These are phyloP conservation scores for Sycophila sp. DNA, from an alignment of 1,140 invertebrate species.

Conservation along the genomic window DNA sequence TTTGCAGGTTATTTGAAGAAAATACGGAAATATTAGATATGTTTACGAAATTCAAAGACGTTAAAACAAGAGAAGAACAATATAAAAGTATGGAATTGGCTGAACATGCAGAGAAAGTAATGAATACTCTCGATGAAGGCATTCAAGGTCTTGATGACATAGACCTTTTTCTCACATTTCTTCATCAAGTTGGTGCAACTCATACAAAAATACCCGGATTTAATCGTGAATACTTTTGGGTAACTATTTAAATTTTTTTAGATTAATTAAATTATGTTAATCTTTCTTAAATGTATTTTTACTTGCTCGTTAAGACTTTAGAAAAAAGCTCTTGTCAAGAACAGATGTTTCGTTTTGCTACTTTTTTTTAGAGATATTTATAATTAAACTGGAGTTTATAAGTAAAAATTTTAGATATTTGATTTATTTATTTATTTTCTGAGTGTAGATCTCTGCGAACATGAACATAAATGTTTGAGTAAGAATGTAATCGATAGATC, in stretches of 20 bases:
- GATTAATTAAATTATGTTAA: too few relatives aligned
- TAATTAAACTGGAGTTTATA: too few relatives aligned
- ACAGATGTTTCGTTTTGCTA: too few relatives aligned
- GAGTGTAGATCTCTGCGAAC: too few relatives aligned
- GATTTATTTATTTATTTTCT: too few relatives aligned
- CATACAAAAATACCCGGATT: constrained; percentile 87
- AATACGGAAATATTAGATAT: constrained; percentile 82
- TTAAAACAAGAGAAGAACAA: constrained; percentile 83
- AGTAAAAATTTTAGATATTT: too few relatives aligned
- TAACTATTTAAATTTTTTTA: constrained; percentile 65
- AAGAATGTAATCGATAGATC: too few relatives aligned
- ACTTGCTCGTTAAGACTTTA: too few relatives aligned
- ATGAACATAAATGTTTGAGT: too few relatives aligned
- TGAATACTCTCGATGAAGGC: constrained; percentile 87
- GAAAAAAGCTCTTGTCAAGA: too few relatives aligned
- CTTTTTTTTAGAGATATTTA: too few relatives aligned
- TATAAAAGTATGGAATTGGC: constrained; percentile 82
- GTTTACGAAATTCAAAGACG: constrained; percentile 83
- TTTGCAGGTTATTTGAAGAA: constrained; percentile 86
- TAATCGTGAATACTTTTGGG: constrained; percentile 88
- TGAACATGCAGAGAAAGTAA: constrained; percentile 88
- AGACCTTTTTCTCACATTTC: constrained; percentile 83
- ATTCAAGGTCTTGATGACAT: constrained; percentile 87
- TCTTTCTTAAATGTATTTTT: too few relatives aligned
- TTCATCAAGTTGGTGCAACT: constrained; percentile 83